Conservation (phyloP, 2,113 vertebrate genomes). For the Cricetomys ansorgei region DNA sequence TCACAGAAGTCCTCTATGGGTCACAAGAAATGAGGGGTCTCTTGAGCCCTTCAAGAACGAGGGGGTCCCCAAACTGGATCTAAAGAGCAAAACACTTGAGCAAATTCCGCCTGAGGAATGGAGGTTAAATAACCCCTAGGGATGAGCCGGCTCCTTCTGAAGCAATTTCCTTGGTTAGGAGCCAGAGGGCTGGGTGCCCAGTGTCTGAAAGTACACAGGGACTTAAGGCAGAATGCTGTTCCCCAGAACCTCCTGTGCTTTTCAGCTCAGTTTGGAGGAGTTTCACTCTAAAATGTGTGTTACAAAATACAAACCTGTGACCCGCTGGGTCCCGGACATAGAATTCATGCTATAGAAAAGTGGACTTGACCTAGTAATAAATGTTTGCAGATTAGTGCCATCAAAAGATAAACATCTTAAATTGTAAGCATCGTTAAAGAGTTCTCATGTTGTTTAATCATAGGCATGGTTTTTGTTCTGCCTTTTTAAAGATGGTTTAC, state of each 20-base stretch:
- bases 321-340: not conserved
- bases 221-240: conserved; percentile 61
- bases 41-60: conserved; percentile 42
- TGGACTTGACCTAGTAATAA: conserved; percentile 43
- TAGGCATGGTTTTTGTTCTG: conserved; percentile 26
- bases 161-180: conserved; percentile 73
- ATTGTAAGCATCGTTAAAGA: conserved; percentile 1
- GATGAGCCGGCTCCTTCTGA: conserved; percentile 61
- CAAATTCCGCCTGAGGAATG: conserved; percentile 54
- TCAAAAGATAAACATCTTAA: conserved; percentile 62
- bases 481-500: conserved; percentile 71
- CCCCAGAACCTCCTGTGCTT: conserved; percentile 63
- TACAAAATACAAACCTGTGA: conserved; percentile 55
- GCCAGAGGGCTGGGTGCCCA: conserved; percentile 75
- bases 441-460: conserved; percentile 68
- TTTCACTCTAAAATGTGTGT: conserved; percentile 49
- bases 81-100: conserved; percentile 57
- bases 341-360: conserved; percentile 7
- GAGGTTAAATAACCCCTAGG: conserved; percentile 71
- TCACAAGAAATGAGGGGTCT: conserved; percentile 55
- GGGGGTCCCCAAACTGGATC: conserved; percentile 32
- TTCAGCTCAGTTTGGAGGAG: conserved; percentile 36
- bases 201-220: conserved; percentile 70
- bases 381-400: conserved; percentile 57
- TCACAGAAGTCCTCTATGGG: conserved; percentile 59